Percentiles rank a stretch among this genome's conserved stretches.
phyloP scores from a whole-genome alignment of 2,797 vertebrate species.

The Gymnoscopelus braueri region DNA sequence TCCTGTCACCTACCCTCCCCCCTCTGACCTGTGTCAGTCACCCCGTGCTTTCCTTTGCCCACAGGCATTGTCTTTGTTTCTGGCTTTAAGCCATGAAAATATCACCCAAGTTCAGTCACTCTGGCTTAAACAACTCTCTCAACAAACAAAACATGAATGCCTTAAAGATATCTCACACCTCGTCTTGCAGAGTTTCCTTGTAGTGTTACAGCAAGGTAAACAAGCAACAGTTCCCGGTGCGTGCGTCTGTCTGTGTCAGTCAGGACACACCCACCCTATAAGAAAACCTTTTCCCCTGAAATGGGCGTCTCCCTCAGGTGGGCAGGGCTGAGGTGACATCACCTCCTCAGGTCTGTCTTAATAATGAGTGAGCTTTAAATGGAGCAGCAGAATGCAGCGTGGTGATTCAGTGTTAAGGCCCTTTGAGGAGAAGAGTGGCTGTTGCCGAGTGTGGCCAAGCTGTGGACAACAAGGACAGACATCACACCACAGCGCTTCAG shows the following conservation, averaged over 20 bases:
- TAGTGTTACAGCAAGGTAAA: no score
- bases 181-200: no score
- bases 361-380: constrained; percentile 43
- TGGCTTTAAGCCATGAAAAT: no score
- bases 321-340: constrained; percentile 55
- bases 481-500: not conserved
- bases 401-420: constrained; percentile 56
- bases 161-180: no score
- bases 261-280: constrained; percentile 41
- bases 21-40: not conserved
- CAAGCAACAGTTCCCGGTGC: no score
- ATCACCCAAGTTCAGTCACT: no score
- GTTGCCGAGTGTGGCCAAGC: no score
- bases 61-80: not conserved
- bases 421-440: constrained; percentile 33
- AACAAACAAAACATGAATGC: no score
- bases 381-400: constrained; percentile 53
- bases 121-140: no score
- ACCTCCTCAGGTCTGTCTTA: constrained; percentile 48
- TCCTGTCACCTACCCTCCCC: no score
- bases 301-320: constrained; percentile 46
- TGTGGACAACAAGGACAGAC: constrained; percentile 25
- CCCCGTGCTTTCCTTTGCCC: not conserved
- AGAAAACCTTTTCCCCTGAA: constrained; percentile 19
- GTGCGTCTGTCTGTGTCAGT: constrained; percentile 4